Conservation (phyloP, 1,140 invertebrate genomes). For the Himalopsyche phryganea region DNA sequence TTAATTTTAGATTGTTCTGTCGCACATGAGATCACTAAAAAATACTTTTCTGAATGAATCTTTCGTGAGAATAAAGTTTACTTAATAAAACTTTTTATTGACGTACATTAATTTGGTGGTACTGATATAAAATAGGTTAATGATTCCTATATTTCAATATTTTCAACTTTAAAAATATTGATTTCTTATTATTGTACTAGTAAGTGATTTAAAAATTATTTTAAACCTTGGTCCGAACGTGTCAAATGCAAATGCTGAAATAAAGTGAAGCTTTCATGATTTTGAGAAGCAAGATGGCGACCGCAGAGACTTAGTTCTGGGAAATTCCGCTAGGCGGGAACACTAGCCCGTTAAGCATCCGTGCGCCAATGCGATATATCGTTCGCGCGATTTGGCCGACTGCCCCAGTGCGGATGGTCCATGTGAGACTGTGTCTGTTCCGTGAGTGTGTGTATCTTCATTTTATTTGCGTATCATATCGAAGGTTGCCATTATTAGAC, state of each 20-base stretch:
- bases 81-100: too few relatives aligned
- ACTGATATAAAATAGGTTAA: too few relatives aligned
- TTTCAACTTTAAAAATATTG: too few relatives aligned
- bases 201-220: too few relatives aligned
- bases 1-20: too few relatives aligned
- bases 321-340: conserved; percentile 12
- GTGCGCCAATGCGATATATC: conserved; percentile 4
- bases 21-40: too few relatives aligned
- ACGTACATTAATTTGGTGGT: too few relatives aligned
- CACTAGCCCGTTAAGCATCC: conserved; percentile 12
- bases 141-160: too few relatives aligned
- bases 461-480: conserved; percentile 9
- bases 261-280: conserved; percentile 9
- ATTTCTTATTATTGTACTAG: too few relatives aligned
- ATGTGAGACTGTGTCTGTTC: conserved; percentile 14
- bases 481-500: neutral
- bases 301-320: neutral
- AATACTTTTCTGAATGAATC: too few relatives aligned
- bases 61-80: too few relatives aligned
- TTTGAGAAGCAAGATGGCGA: conserved; percentile 16
- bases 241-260: conserved; percentile 8
- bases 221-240: too few relatives aligned
- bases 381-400: conserved; percentile 5
- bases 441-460: conserved; percentile 9
- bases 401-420: conserved; percentile 10